These are phyloP conservation scores for Achatina immaculata DNA, from an alignment of 1,140 invertebrate species.

Conservation along the genomic window DNA sequence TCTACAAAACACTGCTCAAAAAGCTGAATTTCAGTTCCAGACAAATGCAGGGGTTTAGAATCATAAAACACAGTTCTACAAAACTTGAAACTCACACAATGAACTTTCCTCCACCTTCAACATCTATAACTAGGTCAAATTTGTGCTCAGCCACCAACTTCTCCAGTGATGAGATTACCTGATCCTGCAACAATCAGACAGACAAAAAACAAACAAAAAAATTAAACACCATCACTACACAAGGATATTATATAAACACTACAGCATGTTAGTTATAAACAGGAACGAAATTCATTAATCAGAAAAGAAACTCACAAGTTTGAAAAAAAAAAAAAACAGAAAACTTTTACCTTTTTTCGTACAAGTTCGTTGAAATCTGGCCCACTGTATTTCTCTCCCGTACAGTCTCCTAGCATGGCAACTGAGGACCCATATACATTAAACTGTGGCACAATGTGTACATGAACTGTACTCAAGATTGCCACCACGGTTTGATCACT, in stretches of 20 bases:
- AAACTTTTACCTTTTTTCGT: constrained; percentile 24
- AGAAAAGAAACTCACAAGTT: too few relatives aligned
- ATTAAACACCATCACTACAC: too few relatives aligned
- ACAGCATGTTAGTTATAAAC: too few relatives aligned
- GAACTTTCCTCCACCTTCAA: constrained; percentile 92
- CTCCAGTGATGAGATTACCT: constrained; percentile 43
- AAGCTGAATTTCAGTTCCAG: too few relatives aligned
- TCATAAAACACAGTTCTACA: too few relatives aligned
- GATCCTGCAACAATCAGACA: not conserved
- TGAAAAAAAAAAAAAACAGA: too few relatives aligned
- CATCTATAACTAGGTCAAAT: constrained; percentile 90
- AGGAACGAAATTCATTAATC: too few relatives aligned
- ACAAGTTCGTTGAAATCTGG: constrained; percentile 76
- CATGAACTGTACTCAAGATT: constrained; percentile 89
- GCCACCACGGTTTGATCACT: constrained; percentile 85
- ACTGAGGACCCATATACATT: constrained; percentile 88
- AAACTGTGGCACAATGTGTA: constrained; percentile 89
- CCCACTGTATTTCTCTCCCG: constrained; percentile 79
- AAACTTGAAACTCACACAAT: constrained; percentile 76
- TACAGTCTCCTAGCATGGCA: constrained; percentile 88
- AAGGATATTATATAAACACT: too few relatives aligned
- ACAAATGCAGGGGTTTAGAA: too few relatives aligned
- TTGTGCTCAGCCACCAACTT: constrained; percentile 72
- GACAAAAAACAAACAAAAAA: too few relatives aligned
- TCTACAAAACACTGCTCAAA: too few relatives aligned